These are phyloP conservation scores for Cyrtorhinus lividipennis DNA, from an alignment of 1,140 invertebrate species.

Conservation along the genomic window DNA sequence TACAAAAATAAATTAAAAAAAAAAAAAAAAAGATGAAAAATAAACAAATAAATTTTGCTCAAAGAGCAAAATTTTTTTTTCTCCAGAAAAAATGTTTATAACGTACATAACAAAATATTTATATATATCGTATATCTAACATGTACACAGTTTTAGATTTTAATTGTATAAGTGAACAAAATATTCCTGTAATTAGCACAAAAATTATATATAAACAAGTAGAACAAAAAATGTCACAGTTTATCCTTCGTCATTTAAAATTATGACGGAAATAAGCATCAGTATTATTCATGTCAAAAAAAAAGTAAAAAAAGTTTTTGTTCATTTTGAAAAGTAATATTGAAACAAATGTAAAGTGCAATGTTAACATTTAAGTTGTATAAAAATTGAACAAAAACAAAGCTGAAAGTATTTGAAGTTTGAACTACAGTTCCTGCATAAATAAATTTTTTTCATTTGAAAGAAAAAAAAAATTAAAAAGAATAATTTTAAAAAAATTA, in stretches of 20 bases:
- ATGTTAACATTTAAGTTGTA: not conserved
- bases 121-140: not conserved
- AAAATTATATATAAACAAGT: not conserved
- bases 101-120: not conserved
- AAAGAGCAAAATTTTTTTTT: not conserved
- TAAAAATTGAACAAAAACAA: not conserved
- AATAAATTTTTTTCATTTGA: too few relatives aligned
- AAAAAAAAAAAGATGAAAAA: not conserved
- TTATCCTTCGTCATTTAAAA: too few relatives aligned
- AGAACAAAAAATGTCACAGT: not conserved
- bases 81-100: not conserved
- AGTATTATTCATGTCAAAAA: not conserved
- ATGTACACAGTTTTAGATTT: slow-evolving; percentile 8
- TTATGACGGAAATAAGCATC: too few relatives aligned
- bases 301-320: too few relatives aligned
- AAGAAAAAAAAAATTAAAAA: too few relatives aligned
- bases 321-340: not conserved
- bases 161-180: not conserved
- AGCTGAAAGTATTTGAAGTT: too few relatives aligned
- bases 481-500: too few relatives aligned
- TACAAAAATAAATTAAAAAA: slow-evolving; percentile 1
- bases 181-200: slow-evolving; percentile 8
- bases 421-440: too few relatives aligned
- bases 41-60: too few relatives aligned
- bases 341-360: not conserved